Evolutionary conservation across 2,113 vertebrate genomes (phyloP).

Genomic region (Myotis davidii): DNA sequence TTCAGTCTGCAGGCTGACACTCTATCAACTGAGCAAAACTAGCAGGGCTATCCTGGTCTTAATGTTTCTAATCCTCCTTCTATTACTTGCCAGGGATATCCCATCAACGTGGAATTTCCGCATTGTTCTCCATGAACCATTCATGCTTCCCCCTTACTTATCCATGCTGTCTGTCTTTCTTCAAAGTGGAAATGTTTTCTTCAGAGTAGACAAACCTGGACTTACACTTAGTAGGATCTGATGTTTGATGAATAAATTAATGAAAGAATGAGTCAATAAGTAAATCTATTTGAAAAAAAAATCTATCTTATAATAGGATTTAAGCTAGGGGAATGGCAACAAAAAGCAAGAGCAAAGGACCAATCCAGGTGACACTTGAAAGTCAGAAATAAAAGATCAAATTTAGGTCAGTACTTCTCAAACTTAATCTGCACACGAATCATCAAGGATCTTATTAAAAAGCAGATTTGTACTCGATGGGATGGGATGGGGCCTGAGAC

Average conservation of each 20-base stretch:
- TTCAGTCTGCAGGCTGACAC: too few relatives aligned
- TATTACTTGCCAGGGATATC: not conserved
- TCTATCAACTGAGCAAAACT: too few relatives aligned
- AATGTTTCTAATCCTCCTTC: not conserved
- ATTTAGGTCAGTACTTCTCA: not conserved
- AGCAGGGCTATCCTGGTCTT: not conserved
- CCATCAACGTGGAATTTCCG: not conserved
- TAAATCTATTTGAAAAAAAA: not conserved
- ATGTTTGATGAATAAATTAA: not conserved
- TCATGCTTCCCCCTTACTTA: not conserved
- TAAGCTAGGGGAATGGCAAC: not conserved
- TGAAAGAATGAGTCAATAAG: not conserved
- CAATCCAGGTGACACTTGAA: not conserved
- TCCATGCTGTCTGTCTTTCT: not conserved
- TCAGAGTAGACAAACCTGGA: not conserved
- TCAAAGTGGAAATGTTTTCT: not conserved
- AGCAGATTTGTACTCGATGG: not conserved
- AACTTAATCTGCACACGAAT: not conserved
- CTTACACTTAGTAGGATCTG: not conserved
- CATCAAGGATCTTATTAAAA: not conserved
- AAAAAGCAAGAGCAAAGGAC: not conserved
- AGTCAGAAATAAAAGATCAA: not conserved
- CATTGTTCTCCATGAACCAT: not conserved
- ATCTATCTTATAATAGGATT: not conserved
- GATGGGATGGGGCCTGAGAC: too few relatives aligned